Evolutionary conservation across 2,113 vertebrate species (phyloP).

Genomic region (Ciconia maguari): DNA sequence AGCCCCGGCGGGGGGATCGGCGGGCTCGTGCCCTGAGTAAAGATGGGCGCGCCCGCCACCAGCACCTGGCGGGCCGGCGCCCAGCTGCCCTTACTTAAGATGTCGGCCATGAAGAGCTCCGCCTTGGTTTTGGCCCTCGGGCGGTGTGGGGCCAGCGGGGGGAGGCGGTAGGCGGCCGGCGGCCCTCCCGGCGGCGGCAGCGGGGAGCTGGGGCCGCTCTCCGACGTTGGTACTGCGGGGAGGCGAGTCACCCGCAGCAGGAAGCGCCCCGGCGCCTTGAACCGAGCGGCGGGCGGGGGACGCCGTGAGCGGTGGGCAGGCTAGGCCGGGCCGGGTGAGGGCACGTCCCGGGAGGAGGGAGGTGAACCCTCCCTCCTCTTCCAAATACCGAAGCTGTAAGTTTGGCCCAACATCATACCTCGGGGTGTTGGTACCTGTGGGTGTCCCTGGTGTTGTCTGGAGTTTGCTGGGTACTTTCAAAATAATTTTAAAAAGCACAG

Average conservation of each 20-base stretch:
- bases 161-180: accelerated
- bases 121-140: accelerated
- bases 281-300: background rate
- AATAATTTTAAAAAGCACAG: accelerated
- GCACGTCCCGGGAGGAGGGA: too few relatives aligned
- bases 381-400: too few relatives aligned
- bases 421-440: background rate
- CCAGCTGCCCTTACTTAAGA: background rate
- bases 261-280: background rate
- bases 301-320: background rate
- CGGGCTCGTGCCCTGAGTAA: background rate
- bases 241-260: accelerated
- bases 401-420: too few relatives aligned
- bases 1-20: accelerated
- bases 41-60: background rate
- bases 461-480: background rate
- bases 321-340: background rate
- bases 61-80: accelerated
- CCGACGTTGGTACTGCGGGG: accelerated
- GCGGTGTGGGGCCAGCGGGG: background rate
- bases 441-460: background rate
- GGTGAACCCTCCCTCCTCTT: background rate
- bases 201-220: background rate
- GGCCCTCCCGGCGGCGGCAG: background rate
- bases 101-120: accelerated